A percentile compares a stretch with the other conserved stretches of the same genome.
phyloP scores from a whole-genome alignment of 2,113 vertebrate species.

The Blennius ocellaris region DNA sequence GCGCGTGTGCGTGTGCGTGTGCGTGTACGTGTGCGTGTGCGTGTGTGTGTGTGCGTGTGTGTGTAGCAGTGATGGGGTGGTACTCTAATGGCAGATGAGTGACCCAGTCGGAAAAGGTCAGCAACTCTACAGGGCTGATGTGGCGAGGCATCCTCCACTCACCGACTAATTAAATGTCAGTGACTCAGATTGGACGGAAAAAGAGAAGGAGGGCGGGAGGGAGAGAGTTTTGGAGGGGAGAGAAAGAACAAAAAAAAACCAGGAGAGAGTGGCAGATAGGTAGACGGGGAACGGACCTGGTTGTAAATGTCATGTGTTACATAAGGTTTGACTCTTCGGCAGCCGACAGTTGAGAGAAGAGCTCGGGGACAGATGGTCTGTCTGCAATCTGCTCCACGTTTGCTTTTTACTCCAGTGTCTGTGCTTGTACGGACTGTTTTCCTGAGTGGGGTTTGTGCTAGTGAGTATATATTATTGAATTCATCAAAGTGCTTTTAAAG shows the following conservation, averaged over 20 bases:
- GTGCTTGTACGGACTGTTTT: not conserved
- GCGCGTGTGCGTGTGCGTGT: slow-evolving; percentile 14
- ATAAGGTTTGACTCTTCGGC: slow-evolving; percentile 49
- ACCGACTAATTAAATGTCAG: slow-evolving; percentile 87
- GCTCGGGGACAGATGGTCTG: slow-evolving; percentile 16
- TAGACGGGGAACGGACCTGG: slow-evolving; percentile 52
- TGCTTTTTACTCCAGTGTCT: not conserved
- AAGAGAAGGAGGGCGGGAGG: not conserved
- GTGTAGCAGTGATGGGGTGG: slow-evolving; percentile 2
- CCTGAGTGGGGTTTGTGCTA: not conserved
- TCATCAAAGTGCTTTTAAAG: no score
- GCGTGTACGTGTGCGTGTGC: not conserved
- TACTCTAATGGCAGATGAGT: slow-evolving; percentile 80
- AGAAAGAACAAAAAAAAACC: not conserved
- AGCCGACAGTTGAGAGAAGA: slow-evolving; percentile 39
- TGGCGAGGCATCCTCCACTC: slow-evolving; percentile 77
- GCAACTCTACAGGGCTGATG: slow-evolving; percentile 78
- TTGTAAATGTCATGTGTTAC: slow-evolving; percentile 75
- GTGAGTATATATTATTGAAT: no score
- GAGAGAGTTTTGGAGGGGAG: not conserved
- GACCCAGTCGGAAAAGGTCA: slow-evolving; percentile 83
- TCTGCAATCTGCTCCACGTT: slow-evolving; percentile 1
- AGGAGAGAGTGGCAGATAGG: slow-evolving; percentile 48
- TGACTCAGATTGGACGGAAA: slow-evolving; percentile 58
- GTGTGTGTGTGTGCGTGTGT: slow-evolving; percentile 14